A percentile compares a stretch with the other conserved stretches of the same genome.
phyloP scores from a whole-genome alignment of 1,140 invertebrate genomes.

The Zaprionus camerounensis region DNA sequence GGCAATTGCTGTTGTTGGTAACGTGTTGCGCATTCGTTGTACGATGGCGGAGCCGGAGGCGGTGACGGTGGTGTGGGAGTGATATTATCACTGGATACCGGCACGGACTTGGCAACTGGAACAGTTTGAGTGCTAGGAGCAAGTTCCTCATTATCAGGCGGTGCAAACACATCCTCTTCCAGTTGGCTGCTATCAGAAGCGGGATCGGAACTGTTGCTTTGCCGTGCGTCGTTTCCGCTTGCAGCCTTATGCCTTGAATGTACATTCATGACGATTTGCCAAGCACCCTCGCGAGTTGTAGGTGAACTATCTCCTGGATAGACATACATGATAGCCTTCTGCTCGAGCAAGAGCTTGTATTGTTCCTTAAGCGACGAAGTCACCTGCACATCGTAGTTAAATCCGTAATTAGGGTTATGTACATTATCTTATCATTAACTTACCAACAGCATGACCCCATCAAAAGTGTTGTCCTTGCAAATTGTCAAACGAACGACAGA shows the following conservation, averaged over 20 bases:
- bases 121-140: constrained; percentile 44
- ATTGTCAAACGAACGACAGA: constrained; percentile 87
- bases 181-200: constrained; percentile 76
- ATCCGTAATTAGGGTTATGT: not conserved
- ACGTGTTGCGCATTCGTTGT: constrained; percentile 56
- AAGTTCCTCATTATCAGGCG: constrained; percentile 57
- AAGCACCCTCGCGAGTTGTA: constrained; percentile 73
- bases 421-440: constrained; percentile 11
- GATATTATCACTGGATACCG: constrained; percentile 21
- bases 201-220: constrained; percentile 79
- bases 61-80: constrained; percentile 7
- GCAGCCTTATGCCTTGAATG: constrained; percentile 51
- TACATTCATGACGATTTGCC: constrained; percentile 83
- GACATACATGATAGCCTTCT: constrained; percentile 86
- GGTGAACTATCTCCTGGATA: constrained; percentile 86
- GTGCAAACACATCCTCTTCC: constrained; percentile 78
- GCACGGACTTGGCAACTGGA: constrained; percentile 7
- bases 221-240: constrained; percentile 42
- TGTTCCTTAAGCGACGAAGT: constrained; percentile 87
- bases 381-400: constrained; percentile 85
- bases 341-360: constrained; percentile 88
- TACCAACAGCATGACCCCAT: constrained; percentile 89
- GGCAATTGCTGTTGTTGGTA: constrained; percentile 71
- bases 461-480: constrained; percentile 88
- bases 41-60: constrained; percentile 66